Conservation (phyloP, 1,140 invertebrate species). For the Ylistrum balloti region DNA sequence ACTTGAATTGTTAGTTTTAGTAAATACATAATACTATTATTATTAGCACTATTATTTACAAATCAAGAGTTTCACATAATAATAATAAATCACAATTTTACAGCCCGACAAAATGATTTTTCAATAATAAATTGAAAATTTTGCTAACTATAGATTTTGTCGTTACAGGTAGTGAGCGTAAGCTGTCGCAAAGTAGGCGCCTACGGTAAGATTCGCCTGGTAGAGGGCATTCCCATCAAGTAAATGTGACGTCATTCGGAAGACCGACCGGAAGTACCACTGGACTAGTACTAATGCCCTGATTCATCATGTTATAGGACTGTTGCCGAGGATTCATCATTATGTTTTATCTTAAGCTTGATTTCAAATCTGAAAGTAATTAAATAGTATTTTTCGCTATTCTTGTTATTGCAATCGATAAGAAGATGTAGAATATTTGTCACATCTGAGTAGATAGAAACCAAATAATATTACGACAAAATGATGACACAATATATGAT, state of each 20-base stretch:
- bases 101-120: too few relatives aligned
- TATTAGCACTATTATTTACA: too few relatives aligned
- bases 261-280: not conserved
- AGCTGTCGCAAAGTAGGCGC: constrained; percentile 67
- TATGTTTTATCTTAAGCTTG: too few relatives aligned
- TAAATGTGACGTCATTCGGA: constrained; percentile 43
- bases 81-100: too few relatives aligned
- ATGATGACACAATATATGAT: not conserved
- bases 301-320: not conserved
- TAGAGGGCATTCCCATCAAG: constrained; percentile 70
- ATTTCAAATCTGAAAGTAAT: too few relatives aligned
- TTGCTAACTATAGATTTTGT: constrained; percentile 29
- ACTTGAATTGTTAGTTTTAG: too few relatives aligned
- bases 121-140: too few relatives aligned
- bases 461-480: not conserved
- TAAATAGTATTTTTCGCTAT: not conserved
- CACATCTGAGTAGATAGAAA: not conserved
- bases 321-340: too few relatives aligned
- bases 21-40: too few relatives aligned
- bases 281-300: not conserved
- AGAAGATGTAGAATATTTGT: not conserved
- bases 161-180: constrained; percentile 67
- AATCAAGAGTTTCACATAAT: too few relatives aligned
- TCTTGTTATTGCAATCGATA: too few relatives aligned
- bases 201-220: constrained; percentile 60